Percentiles rank a stretch among this genome's conserved stretches.
phyloP scores from a whole-genome alignment of 2,797 vertebrate genomes.

The Prionace glauca region DNA sequence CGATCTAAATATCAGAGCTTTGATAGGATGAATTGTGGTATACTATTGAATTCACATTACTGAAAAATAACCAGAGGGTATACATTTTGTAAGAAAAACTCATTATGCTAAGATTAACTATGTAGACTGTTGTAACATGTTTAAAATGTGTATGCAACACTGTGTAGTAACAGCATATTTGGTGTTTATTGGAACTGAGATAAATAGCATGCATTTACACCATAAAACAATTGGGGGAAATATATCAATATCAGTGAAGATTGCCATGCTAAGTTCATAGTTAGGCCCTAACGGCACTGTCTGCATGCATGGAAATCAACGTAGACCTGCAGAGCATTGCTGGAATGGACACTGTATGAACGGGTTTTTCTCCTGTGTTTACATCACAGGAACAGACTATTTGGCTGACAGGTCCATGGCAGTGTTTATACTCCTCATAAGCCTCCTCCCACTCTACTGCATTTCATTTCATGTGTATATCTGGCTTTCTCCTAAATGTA shows the following conservation, averaged over 20 bases:
- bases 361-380: background rate
- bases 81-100: background rate
- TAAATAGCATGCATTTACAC: background rate
- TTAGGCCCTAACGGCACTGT: no score
- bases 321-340: background rate
- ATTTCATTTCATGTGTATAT: background rate
- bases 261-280: no score
- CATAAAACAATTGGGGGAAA: background rate
- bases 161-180: background rate
- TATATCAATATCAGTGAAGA: no score
- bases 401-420: background rate
- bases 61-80: background rate
- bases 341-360: background rate
- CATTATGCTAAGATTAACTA: background rate
- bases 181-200: background rate
- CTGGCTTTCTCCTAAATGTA: background rate
- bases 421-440: background rate
- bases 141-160: background rate
- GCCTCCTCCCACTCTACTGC: background rate
- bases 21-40: slow-evolving; percentile 19
- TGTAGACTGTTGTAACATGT: background rate
- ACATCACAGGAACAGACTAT: background rate
- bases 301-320: background rate
- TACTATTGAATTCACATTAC: slow-evolving; percentile 32
- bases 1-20: slow-evolving; percentile 22